Evolutionary conservation across 2,797 vertebrate species (phyloP).

Genomic region (Rhinoraja longicauda): DNA sequence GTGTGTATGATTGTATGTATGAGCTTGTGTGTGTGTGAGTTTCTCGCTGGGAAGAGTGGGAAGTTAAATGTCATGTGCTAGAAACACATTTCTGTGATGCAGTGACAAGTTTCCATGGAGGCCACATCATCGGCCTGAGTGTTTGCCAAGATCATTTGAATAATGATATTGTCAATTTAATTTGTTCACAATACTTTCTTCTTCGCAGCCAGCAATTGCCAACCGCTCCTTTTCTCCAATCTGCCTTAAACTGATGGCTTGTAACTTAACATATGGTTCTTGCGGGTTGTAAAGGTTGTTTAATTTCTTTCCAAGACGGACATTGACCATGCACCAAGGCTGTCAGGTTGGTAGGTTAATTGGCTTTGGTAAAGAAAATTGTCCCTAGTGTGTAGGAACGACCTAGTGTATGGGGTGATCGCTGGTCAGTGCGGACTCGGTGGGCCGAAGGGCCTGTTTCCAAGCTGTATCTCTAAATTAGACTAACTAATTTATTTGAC

Average conservation of each 20-base stretch:
- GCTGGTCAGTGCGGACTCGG: too few relatives aligned
- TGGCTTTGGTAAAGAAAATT: too few relatives aligned
- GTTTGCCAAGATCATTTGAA: slow-evolving; percentile 25
- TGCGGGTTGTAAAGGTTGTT: neutral
- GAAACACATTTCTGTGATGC: neutral
- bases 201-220: neutral
- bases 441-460: too few relatives aligned
- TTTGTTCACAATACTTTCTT: slow-evolving; percentile 27
- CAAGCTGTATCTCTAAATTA: too few relatives aligned
- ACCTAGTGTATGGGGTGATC: too few relatives aligned
- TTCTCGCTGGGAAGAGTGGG: neutral
- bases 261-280: slow-evolving; percentile 22
- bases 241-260: slow-evolving; percentile 10
- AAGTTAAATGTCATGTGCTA: neutral
- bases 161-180: slow-evolving; percentile 31
- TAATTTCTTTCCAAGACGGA: neutral
- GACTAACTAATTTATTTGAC: neutral
- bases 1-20: too few relatives aligned
- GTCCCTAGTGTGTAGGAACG: too few relatives aligned
- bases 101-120: slow-evolving; percentile 12
- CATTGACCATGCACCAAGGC: neutral
- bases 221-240: slow-evolving; percentile 14
- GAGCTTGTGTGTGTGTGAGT: neutral
- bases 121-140: slow-evolving; percentile 9
- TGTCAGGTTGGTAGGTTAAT: too few relatives aligned